phyloP scores from a whole-genome alignment of 2,113 vertebrate genomes.

The Boleophthalmus pectinirostris region DNA sequence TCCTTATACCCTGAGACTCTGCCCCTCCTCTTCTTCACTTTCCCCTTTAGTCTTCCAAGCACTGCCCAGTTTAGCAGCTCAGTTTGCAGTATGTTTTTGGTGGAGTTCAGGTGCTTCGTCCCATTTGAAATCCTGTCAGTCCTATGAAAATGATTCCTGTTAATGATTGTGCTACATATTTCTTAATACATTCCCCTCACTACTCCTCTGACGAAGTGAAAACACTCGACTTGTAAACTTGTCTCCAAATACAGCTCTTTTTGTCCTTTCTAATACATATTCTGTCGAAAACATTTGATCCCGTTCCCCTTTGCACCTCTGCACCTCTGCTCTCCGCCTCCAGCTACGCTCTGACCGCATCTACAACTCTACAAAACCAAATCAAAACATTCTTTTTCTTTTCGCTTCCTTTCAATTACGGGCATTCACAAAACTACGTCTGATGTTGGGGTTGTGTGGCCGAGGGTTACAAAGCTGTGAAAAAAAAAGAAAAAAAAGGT shows the following conservation, averaged over 20 bases:
- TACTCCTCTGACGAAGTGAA: too few species aligned
- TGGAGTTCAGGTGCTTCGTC: too few species aligned
- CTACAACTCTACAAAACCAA: background rate
- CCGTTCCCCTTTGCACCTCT: background rate
- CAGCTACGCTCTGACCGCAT: background rate
- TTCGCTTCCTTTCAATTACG: conserved; percentile 6
- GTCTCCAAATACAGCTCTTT: background rate
- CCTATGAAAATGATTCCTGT: too few species aligned
- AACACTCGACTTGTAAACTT: too few species aligned
- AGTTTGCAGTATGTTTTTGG: too few species aligned
- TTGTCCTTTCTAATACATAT: background rate
- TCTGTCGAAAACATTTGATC: background rate
- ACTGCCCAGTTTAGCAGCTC: too few species aligned
- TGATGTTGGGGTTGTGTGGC: background rate
- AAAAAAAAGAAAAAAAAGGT: background rate
- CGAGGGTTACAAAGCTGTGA: background rate
- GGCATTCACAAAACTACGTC: background rate
- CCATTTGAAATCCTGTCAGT: too few species aligned
- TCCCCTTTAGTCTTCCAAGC: too few species aligned
- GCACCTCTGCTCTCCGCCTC: background rate
- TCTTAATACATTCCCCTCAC: too few species aligned
- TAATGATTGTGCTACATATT: too few species aligned
- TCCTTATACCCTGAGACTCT: too few species aligned
- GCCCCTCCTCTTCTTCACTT: too few species aligned
- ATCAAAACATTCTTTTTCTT: background rate